Conservation (phyloP, 2,797 vertebrate species). For the Acanthiza pusilla region DNA sequence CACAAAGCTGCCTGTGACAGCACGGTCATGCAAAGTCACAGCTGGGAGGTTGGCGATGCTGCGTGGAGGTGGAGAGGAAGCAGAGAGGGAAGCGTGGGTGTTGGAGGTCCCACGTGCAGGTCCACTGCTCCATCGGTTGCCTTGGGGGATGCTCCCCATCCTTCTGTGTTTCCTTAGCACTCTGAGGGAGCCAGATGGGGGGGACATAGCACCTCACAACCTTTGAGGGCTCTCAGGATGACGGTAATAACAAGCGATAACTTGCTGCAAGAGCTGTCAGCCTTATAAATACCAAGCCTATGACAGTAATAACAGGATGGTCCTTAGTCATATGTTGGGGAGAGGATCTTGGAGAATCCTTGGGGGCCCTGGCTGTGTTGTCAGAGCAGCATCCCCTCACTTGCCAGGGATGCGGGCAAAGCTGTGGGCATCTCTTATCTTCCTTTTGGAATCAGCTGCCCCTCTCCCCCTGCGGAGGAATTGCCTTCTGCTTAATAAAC, state of each 20-base stretch:
- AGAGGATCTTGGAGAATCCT: neutral
- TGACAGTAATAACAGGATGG: neutral
- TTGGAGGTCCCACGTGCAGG: neutral
- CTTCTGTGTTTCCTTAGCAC: neutral
- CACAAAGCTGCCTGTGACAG: neutral
- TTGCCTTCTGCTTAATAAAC: constrained; percentile 70
- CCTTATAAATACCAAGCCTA: neutral
- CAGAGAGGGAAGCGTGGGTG: neutral
- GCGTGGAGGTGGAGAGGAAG: neutral
- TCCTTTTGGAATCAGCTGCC: constrained; percentile 15
- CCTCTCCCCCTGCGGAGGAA: constrained; percentile 40
- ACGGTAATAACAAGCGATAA: neutral
- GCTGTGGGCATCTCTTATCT: neutral
- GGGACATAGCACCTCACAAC: neutral
- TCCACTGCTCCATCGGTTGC: neutral
- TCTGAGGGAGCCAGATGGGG: neutral
- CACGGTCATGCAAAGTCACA: neutral
- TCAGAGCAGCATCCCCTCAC: neutral
- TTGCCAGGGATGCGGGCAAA: neutral
- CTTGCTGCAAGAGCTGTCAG: constrained; percentile 22
- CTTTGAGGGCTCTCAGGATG: neutral
- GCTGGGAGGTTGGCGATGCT: neutral
- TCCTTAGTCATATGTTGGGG: neutral
- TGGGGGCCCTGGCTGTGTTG: neutral
- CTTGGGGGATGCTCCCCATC: neutral